phyloP scores from a whole-genome alignment of 2,888 invertebrate genomes.

The Papilio protenor region DNA sequence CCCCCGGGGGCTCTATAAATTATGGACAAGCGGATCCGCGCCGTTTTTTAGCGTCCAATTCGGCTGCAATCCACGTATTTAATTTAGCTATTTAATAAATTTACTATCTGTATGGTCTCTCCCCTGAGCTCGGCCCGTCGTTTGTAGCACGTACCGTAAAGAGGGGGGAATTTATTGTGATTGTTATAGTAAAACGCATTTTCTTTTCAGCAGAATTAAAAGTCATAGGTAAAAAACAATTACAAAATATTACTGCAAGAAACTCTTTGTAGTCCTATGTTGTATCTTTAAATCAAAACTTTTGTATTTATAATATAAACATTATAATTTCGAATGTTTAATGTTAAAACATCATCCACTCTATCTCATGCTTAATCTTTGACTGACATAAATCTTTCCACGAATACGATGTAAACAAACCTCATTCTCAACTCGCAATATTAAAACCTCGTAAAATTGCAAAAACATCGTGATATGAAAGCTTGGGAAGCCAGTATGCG shows the following conservation, averaged over 20 bases:
- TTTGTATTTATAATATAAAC: not conserved
- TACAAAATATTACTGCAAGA: not conserved
- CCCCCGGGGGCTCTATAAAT: conserved; percentile 63
- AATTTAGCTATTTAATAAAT: conserved; percentile 72
- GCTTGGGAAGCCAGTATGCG: conserved; percentile 28
- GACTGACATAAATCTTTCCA: conserved; percentile 11
- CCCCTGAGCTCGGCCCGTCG: conserved; percentile 32
- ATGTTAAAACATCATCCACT: not conserved
- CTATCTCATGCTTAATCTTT: conserved; percentile 1
- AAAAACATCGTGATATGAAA: conserved; percentile 42
- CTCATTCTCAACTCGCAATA: conserved; percentile 38
- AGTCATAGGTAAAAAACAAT: not conserved
- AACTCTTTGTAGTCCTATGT: not conserved
- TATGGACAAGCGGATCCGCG: conserved; percentile 56
- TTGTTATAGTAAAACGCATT: conserved; percentile 27
- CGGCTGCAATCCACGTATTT: conserved; percentile 81
- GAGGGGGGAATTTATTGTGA: conserved; percentile 36
- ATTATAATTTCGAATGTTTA: not conserved
- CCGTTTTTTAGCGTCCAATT: conserved; percentile 61
- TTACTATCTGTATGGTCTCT: conserved; percentile 55
- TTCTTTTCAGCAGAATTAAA: not conserved
- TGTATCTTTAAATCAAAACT: not conserved
- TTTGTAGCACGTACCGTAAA: conserved; percentile 31
- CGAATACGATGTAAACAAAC: conserved; percentile 18
- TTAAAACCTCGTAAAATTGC: conserved; percentile 39